Base-by-base conservation (phyloP, 2,888 invertebrate species). In the Cyrtodaria siliqua region DNA sequence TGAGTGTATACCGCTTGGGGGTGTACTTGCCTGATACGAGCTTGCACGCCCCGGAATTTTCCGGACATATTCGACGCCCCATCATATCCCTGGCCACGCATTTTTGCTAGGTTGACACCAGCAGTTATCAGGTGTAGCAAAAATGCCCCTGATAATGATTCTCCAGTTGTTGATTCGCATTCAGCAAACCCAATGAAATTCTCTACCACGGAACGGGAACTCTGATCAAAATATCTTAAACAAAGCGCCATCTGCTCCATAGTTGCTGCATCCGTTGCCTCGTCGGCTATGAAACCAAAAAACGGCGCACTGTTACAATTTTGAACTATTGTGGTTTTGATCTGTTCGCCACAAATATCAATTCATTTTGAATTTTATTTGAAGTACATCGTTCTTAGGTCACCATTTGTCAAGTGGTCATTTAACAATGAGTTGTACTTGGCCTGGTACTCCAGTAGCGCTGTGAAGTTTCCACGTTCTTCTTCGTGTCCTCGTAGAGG, bases 31-130 rank as follows among this genome's bases (percentile, higher is more conserved):
- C 60, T 40, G 18, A 70, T 61, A 20, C 71, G 47, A 2, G 71
- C 52, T 50, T 71, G 57, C 1, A 77, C 71, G 8, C 71, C 71
- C 6, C 57, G 27, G 27, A 55, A 47, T 49, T 27, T 66, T 12
- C 71, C 71, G 18, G 71, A 20, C 77, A 72, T 77, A 44, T 71
- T 68, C 27, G 71, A 59, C n/a, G 71, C 71, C 1, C 77, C 59
- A 55, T 77, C 77, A 23, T 72, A 77, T 4, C 72, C 72, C 42
- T 77, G 68, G 4, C 62, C 68, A 16, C 72, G 29, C 57, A 71
- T 20, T 52, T 52, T 52, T 24, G 18, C 20, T 16, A 52, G 14
- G 24, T 72, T 16, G 6, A 52, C 26, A 16, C 52, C 23, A 24
- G 52, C 52, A 18, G 9, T 14, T 52, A 4, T 26, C 14, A 52